These are phyloP conservation scores for Pycnomerus fuliginosus DNA, from an alignment of 2,888 invertebrate genomes.

Conservation along the genomic window DNA sequence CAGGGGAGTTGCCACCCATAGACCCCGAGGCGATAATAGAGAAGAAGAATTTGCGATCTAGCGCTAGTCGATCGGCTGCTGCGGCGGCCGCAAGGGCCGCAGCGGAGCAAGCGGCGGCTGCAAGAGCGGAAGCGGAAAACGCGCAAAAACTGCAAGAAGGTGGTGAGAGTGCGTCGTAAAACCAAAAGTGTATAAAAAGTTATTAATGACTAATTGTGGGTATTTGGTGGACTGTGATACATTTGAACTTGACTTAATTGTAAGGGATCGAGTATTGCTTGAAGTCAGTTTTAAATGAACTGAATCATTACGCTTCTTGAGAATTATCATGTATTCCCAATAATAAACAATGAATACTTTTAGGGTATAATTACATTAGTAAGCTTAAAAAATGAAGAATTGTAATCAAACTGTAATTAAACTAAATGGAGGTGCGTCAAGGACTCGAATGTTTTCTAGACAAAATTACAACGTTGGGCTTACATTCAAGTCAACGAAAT, in stretches of 20 bases:
- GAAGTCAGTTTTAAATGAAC: constrained; percentile 21
- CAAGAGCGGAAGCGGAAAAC: constrained; percentile 52
- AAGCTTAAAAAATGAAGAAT: constrained; percentile 34
- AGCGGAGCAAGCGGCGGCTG: constrained; percentile 50
- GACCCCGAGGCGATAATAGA: constrained; percentile 61
- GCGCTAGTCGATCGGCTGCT: constrained; percentile 68
- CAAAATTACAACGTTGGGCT: no score
- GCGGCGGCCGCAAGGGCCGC: constrained; percentile 56
- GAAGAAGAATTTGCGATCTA: constrained; percentile 66
- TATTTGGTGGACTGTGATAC: constrained; percentile 50
- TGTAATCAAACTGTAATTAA: constrained; percentile 28
- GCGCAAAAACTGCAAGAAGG: constrained; percentile 42
- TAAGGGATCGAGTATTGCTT: constrained; percentile 22
- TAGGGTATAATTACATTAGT: constrained; percentile 42
- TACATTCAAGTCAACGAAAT: no score
- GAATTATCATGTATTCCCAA: constrained; percentile 39
- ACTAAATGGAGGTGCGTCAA: constrained; percentile 12
- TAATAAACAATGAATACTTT: constrained; percentile 42
- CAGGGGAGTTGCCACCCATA: constrained; percentile 54
- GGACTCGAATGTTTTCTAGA: constrained; percentile 30
- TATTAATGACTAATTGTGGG: constrained; percentile 33
- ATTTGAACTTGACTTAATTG: constrained; percentile 30
- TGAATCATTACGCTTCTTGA: constrained; percentile 45
- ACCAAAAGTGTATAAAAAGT: constrained; percentile 8
- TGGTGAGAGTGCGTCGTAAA: constrained; percentile 39